Percentiles rank a stretch among this genome's conserved stretches.
Evolutionary conservation across 2,113 vertebrate genomes (phyloP).

Genomic region (Silurus meridionalis): DNA sequence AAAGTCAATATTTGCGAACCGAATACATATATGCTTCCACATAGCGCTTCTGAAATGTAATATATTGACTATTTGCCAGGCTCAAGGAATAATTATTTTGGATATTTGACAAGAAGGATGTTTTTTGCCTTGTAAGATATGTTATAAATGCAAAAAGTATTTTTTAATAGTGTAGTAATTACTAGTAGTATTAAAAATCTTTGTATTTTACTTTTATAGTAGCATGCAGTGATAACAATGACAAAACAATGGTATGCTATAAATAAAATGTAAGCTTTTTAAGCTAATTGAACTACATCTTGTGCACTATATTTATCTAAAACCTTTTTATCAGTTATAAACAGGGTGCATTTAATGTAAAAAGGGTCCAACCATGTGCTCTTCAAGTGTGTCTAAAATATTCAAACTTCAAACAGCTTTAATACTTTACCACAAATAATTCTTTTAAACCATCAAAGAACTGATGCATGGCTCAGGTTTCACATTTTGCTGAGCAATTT

Average conservation of each 20-base stretch:
- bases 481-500: neutral
- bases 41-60: conserved; percentile 10
- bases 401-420: neutral
- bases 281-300: neutral
- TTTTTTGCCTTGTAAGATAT: neutral
- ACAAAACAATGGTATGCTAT: neutral
- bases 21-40: neutral
- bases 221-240: neutral
- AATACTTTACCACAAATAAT: neutral
- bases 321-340: neutral
- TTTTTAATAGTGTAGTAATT: neutral
- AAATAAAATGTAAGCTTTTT: neutral
- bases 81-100: neutral
- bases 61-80: neutral
- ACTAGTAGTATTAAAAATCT: neutral
- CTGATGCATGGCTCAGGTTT: neutral
- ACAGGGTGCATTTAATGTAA: too few species aligned
- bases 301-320: neutral
- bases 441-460: neutral
- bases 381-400: neutral
- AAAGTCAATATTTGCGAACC: neutral
- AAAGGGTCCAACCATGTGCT: neutral
- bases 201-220: neutral
- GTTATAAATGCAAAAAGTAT: neutral
- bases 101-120: neutral